These are phyloP conservation scores for Aspidapion aeneum DNA, from an alignment of 2,888 invertebrate species.

Conservation along the genomic window DNA sequence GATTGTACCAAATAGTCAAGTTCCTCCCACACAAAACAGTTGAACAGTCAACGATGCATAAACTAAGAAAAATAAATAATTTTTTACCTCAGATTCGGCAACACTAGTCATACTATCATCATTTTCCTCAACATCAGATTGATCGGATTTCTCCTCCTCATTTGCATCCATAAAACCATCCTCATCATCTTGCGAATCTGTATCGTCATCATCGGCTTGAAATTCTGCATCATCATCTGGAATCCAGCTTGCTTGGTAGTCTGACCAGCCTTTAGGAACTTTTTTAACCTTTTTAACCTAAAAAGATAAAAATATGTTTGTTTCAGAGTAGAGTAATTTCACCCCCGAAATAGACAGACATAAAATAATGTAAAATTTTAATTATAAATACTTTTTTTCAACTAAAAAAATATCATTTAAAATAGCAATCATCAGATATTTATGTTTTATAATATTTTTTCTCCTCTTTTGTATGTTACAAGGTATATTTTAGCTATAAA, in stretches of 20 bases:
- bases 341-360: not conserved
- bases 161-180: constrained; percentile 36
- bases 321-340: no score
- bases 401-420: no score
- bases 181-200: constrained; percentile 64
- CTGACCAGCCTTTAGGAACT: constrained; percentile 94
- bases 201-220: constrained; percentile 52
- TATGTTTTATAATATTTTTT: no score
- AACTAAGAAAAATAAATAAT: no score
- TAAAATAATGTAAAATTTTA: not conserved
- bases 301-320: no score
- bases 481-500: no score
- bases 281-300: constrained; percentile 60
- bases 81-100: constrained; percentile 6
- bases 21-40: no score
- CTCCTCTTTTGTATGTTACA: no score
- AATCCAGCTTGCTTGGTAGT: constrained; percentile 95
- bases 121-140: constrained; percentile 57
- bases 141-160: constrained; percentile 44
- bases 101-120: not conserved
- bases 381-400: no score
- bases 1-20: no score
- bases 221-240: constrained; percentile 61
- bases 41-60: no score
- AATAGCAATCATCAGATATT: no score